These are phyloP conservation scores for Spatulosminthurus flaviceps DNA, from an alignment of 2,888 invertebrate genomes.

Conservation along the genomic window DNA sequence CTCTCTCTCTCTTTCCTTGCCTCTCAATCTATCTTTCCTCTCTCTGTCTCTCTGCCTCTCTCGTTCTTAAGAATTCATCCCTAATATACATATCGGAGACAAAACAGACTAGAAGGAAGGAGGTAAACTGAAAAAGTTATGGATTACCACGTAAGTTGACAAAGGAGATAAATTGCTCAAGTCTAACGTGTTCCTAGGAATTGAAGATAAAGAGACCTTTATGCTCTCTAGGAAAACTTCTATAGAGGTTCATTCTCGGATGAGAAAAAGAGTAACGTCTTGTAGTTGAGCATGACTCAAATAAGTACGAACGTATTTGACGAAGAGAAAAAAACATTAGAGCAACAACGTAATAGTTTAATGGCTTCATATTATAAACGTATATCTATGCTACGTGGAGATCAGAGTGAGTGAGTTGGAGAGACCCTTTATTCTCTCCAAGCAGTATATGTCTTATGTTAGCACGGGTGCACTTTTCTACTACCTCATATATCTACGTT, in stretches of 20 bases:
- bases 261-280: constrained; percentile 13
- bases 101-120: neutral
- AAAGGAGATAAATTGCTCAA: constrained; percentile 21
- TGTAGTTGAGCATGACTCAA: constrained; percentile 14
- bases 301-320: constrained; percentile 9
- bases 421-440: neutral
- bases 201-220: neutral
- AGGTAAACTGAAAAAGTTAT: constrained; percentile 20
- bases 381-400: no score
- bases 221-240: neutral
- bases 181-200: constrained; percentile 8
- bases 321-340: neutral
- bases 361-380: constrained; percentile 12
- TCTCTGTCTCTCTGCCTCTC: neutral
- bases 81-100: neutral
- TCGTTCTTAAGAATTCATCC: neutral
- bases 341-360: constrained; percentile 14
- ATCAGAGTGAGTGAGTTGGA: neutral
- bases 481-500: neutral
- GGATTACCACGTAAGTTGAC: constrained; percentile 21
- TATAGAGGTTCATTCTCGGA: neutral
- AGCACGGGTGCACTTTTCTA: neutral
- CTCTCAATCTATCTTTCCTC: neutral
- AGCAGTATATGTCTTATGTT: neutral
- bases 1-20: neutral